Evolutionary conservation across 2,888 invertebrate genomes (phyloP).

Genomic region (Caenorhabditis wallacei): DNA sequence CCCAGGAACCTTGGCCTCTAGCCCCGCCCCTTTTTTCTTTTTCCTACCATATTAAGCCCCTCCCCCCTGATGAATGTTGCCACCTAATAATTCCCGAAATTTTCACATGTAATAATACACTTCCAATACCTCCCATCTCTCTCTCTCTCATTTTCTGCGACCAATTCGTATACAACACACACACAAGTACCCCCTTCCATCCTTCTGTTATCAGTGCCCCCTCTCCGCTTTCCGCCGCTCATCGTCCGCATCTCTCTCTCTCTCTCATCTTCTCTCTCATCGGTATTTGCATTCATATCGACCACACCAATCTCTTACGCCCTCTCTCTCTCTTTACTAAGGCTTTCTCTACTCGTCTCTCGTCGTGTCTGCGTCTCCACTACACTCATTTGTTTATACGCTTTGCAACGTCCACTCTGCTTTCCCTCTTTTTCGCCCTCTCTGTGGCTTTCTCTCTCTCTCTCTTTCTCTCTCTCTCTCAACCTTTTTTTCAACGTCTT

Average conservation of each 20-base stretch:
- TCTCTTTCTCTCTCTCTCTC: background rate
- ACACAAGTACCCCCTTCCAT: background rate
- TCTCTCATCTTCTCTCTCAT: slow-evolving; percentile 27
- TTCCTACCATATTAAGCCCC: background rate
- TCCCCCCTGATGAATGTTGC: background rate
- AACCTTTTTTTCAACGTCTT: slow-evolving; percentile 10
- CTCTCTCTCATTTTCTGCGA: background rate
- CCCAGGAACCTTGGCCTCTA: background rate
- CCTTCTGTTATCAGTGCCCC: slow-evolving; percentile 27
- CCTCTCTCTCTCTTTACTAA: slow-evolving; percentile 86
- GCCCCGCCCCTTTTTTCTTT: slow-evolving; percentile 3
- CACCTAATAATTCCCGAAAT: slow-evolving; percentile 4
- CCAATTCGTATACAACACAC: background rate
- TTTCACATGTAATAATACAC: slow-evolving; percentile 3
- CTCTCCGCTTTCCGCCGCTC: slow-evolving; percentile 7
- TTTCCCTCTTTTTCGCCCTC: slow-evolving; percentile 7
- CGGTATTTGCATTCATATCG: slow-evolving; percentile 60
- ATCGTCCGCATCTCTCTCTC: background rate
- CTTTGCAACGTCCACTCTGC: background rate
- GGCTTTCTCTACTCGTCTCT: background rate
- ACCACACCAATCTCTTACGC: slow-evolving; percentile 40
- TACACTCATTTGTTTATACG: slow-evolving; percentile 35
- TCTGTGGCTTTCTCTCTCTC: slow-evolving; percentile 8
- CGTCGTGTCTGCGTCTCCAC: slow-evolving; percentile 23
- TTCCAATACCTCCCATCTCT: background rate